Percentiles rank a stretch among this genome's conserved stretches.
These are phyloP conservation scores for Mesoclemmys tuberculata DNA, from an alignment of 2,113 vertebrate species.

Conservation along the genomic window DNA sequence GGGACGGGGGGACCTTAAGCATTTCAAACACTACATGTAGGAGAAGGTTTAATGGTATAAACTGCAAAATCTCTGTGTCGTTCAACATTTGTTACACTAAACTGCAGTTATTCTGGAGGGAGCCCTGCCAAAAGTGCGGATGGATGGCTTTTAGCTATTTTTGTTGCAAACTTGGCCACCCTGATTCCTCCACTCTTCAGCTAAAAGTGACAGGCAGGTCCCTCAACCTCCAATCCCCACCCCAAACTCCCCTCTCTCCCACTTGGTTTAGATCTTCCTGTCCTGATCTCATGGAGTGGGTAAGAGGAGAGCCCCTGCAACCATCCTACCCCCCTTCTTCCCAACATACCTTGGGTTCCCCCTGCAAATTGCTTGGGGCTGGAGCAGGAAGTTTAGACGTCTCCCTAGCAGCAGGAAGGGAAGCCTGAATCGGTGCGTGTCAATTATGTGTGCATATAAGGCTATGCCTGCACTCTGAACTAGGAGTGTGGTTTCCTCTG, in stretches of 20 bases:
- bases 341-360: neutral
- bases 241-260: neutral
- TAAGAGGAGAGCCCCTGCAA: neutral
- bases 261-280: neutral
- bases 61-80: neutral
- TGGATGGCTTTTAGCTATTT: neutral
- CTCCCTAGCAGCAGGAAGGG: neutral
- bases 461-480: neutral
- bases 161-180: fast-evolving
- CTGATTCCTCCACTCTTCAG: neutral
- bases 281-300: neutral
- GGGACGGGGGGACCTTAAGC: fast-evolving
- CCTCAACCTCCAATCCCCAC: neutral
- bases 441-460: neutral
- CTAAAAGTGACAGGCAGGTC: neutral
- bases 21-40: slow-evolving; percentile 51
- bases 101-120: neutral
- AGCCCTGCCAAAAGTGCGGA: neutral
- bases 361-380: neutral
- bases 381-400: neutral
- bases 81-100: neutral
- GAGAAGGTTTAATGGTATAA: slow-evolving; percentile 60
- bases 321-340: neutral
- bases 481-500: neutral
- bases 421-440: neutral